phyloP scores from a whole-genome alignment of 2,113 vertebrate genomes.

The Cervus canadensis region DNA sequence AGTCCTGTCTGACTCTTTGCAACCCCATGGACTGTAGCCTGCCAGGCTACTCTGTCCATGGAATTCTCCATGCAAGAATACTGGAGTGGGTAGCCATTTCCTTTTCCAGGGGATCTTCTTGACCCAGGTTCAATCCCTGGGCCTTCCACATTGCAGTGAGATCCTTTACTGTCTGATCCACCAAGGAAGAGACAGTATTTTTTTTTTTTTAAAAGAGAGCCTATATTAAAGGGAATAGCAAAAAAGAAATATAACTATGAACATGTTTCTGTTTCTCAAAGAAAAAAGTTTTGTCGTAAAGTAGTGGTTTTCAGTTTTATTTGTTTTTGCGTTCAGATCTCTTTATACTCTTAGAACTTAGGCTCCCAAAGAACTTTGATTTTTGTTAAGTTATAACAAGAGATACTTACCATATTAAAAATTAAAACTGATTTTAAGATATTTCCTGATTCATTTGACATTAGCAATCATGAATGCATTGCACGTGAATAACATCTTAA shows the following conservation, averaged over 20 bases:
- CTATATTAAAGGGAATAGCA: background rate
- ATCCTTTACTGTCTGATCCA: background rate
- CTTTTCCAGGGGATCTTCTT: background rate
- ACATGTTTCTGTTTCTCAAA: background rate
- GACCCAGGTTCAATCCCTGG: background rate
- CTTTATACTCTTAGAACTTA: background rate
- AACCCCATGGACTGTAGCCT: background rate
- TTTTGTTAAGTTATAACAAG: background rate
- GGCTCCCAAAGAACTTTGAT: background rate
- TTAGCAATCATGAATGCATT: background rate
- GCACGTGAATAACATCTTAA: background rate
- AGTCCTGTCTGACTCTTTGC: background rate
- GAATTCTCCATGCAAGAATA: background rate
- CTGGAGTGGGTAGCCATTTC: background rate
- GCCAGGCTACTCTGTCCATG: background rate
- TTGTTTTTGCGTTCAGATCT: background rate
- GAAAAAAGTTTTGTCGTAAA: background rate
- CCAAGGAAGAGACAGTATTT: background rate
- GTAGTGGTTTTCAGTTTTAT: background rate
- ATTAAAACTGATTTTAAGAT: background rate
- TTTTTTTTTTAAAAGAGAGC: background rate
- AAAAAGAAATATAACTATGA: background rate
- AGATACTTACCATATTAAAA: background rate
- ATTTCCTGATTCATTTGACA: background rate
- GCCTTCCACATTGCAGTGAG: background rate